These are phyloP conservation scores for Acanthococcus lagerstroemiae DNA, from an alignment of 2,888 invertebrate species.

Conservation along the genomic window DNA sequence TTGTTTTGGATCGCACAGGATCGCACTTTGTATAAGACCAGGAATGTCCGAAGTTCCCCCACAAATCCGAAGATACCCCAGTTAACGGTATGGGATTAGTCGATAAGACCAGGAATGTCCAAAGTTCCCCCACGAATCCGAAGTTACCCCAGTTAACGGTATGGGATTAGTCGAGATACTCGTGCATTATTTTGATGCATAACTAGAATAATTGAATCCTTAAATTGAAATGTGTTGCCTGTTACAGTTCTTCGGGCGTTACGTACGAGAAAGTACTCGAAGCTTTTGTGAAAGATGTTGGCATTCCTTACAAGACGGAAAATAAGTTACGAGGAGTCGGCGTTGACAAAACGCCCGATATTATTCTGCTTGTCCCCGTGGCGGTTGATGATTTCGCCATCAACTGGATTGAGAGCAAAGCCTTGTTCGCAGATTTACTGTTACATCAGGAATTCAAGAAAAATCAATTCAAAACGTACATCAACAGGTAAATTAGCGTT, in stretches of 20 bases:
- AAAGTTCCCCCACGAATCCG: too few species aligned
- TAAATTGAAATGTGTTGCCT: not conserved
- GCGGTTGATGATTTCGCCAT: constrained; percentile 21
- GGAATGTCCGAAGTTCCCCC: too few species aligned
- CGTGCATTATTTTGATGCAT: too few species aligned
- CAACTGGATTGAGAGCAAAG: constrained; percentile 25
- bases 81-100: too few species aligned
- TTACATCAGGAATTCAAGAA: constrained; percentile 18
- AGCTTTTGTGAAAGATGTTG: constrained; percentile 8
- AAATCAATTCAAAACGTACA: constrained; percentile 23
- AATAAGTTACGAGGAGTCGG: constrained; percentile 17
- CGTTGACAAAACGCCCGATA: constrained; percentile 19
- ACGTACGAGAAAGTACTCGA: constrained; percentile 15
- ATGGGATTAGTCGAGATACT: too few species aligned
- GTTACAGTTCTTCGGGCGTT: constrained; percentile 10
- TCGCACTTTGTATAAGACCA: too few species aligned
- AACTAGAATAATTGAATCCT: too few species aligned
- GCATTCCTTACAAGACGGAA: constrained; percentile 15
- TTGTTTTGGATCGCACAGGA: too few species aligned
- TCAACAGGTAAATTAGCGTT: constrained; percentile 6
- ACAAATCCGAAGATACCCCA: too few species aligned
- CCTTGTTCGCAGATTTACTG: constrained; percentile 16
- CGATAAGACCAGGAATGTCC: too few species aligned
- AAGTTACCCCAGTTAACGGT: too few species aligned
- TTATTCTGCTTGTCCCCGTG: constrained; percentile 15